Evolutionary conservation across 2,888 invertebrate genomes (phyloP), one percentile per base, ranked within the genome.

Genomic region (Scelioninae gen. 1): DNA sequence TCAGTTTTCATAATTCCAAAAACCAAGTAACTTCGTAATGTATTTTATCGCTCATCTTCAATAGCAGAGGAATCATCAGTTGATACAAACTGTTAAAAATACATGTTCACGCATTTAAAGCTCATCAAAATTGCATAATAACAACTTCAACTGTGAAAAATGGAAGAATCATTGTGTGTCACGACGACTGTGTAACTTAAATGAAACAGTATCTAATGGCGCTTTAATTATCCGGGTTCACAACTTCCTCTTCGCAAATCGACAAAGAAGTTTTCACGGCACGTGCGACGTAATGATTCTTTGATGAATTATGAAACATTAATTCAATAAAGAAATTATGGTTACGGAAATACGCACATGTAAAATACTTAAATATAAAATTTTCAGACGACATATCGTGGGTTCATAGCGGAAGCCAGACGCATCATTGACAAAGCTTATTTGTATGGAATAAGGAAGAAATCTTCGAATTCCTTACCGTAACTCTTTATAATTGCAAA

Each of bases 181-280:
- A 15, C 47, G 23, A 15, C 47, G 23, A 31, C 40, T 47, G 47
- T 10, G 23, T 49, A 53, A 56, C 56, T 43, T 34, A 47, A 69
- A 32, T 56, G 56, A 43, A 32, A 40, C 32, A 53, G 56, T 69
- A 47, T 56, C 68, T 69, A 69, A 69, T 56, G 49, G 55, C 45
- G 56, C 56, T 69, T 56, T 47, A 69, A 69, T 69, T 69, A 56
- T 56, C 68, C 56, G 68, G 56, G 68, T 56, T 9, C 10, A 53
- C n/a, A 23, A 69, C 71, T 56, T 68, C 65, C 65, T 31, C 9
- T 23, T 65, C 16, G 34, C 60, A 43, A 16, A 40, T 38, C 38
- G 40, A 40, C 40, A 23, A 40, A 60, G 32, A 60, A 34, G n/a
- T 43, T 7, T n/a, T 6, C 40, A 5, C 43, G 43, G 43, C 40